phyloP scores from a whole-genome alignment of 2,888 invertebrate species.

The Sinhomidia bicolor region DNA sequence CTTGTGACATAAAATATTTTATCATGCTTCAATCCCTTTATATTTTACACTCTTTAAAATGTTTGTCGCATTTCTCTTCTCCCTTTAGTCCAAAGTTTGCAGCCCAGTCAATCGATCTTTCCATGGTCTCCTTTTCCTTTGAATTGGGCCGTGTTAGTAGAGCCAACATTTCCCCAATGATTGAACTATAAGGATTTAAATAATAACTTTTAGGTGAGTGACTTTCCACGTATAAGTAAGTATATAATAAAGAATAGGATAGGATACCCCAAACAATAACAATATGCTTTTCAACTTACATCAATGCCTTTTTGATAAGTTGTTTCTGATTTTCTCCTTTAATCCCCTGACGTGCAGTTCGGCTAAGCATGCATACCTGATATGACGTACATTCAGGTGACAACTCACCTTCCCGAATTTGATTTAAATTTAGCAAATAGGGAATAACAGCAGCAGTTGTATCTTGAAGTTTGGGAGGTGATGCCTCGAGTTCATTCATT shows the following conservation, averaged over 20 bases:
- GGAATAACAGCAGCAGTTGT: constrained; percentile 20
- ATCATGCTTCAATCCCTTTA: neutral
- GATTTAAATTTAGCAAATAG: neutral
- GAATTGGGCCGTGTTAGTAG: neutral
- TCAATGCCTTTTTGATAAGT: constrained; percentile 8
- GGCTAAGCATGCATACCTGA: constrained; percentile 27
- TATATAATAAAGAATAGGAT: too few species aligned
- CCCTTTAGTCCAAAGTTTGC: constrained; percentile 21
- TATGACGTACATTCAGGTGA: constrained; percentile 35
- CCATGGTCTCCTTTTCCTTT: neutral
- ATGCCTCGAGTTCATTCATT: neutral
- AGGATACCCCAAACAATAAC: too few species aligned
- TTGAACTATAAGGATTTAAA: neutral
- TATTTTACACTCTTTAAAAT: constrained; percentile 9
- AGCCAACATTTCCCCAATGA: constrained; percentile 19
- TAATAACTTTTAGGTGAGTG: too few species aligned
- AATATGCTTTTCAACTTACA: too few species aligned
- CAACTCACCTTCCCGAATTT: constrained; percentile 28
- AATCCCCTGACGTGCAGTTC: neutral
- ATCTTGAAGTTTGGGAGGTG: constrained; percentile 22
- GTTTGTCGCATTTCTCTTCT: neutral
- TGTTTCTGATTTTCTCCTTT: neutral
- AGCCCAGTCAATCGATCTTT: neutral
- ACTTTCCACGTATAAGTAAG: too few species aligned
- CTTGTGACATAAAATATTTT: neutral